phyloP scores from a whole-genome alignment of 30 jellyfish, hydroid and myxozoan genomes.

The Turritopsis dohrnii region DNA sequence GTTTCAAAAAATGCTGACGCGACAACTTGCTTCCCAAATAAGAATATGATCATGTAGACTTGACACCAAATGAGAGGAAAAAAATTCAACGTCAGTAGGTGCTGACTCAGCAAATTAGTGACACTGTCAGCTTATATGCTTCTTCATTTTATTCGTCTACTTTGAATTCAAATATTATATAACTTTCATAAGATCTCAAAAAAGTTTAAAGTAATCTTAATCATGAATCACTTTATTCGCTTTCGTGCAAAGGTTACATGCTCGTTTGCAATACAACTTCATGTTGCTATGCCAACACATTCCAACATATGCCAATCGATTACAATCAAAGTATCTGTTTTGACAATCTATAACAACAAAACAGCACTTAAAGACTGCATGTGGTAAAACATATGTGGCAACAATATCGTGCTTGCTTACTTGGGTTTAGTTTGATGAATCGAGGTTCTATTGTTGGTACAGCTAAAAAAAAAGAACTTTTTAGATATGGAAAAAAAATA shows the following conservation, averaged over 20 bases:
- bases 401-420: background rate
- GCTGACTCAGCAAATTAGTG: too few relatives aligned
- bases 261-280: background rate
- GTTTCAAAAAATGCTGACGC: too few relatives aligned
- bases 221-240: background rate
- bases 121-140: too few relatives aligned
- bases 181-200: too few relatives aligned
- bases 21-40: too few relatives aligned
- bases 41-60: too few relatives aligned
- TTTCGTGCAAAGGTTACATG: background rate
- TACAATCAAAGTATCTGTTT: background rate
- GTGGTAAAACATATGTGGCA: background rate
- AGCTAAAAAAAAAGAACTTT: background rate
- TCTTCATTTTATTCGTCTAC: too few relatives aligned
- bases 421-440: background rate
- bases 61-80: too few relatives aligned
- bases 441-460: background rate
- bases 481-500: background rate
- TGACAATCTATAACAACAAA: background rate
- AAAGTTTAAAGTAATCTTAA: background rate
- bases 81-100: too few relatives aligned
- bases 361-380: background rate
- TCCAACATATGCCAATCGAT: background rate
- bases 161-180: too few relatives aligned
- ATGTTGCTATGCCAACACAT: background rate